phyloP scores from a whole-genome alignment of 2,113 vertebrate genomes.

The Chunga burmeisteri region DNA sequence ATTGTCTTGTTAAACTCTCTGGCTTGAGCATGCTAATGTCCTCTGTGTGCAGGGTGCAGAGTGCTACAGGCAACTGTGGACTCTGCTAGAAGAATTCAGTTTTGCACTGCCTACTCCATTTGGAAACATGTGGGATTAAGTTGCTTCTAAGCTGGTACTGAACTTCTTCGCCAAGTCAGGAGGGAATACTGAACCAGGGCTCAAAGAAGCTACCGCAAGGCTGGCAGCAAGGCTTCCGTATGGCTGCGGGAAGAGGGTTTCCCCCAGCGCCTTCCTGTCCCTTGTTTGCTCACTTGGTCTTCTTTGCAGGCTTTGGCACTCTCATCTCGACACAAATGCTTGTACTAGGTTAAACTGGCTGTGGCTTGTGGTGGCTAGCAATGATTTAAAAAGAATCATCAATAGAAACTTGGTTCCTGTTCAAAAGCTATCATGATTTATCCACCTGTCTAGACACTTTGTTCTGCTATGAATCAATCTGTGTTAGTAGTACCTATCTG shows the following conservation, averaged over 20 bases:
- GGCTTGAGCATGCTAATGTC: not conserved
- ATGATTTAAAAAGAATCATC: not conserved
- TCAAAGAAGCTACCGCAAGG: not conserved
- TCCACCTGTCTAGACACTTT: not conserved
- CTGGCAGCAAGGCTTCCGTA: not conserved
- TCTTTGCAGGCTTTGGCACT: not conserved
- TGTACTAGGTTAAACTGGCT: not conserved
- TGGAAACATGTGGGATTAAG: not conserved
- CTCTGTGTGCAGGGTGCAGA: not conserved
- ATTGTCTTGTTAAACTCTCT: not conserved
- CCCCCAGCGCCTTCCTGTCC: not conserved
- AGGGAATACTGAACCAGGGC: not conserved
- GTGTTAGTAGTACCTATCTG: too few species aligned
- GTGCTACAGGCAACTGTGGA: not conserved
- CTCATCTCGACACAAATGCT: not conserved
- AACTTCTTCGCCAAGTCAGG: not conserved
- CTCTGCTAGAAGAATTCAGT: not conserved
- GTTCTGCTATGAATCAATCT: not conserved
- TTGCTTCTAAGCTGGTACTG: not conserved
- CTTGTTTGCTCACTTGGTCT: not conserved
- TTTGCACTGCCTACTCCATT: not conserved
- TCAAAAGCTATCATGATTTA: not conserved
- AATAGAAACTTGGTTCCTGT: not conserved
- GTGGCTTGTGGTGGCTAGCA: not conserved
- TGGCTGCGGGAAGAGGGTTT: rapidly evolving